phyloP scores from a whole-genome alignment of 1,140 invertebrate genomes.

The Ips nitidus region DNA sequence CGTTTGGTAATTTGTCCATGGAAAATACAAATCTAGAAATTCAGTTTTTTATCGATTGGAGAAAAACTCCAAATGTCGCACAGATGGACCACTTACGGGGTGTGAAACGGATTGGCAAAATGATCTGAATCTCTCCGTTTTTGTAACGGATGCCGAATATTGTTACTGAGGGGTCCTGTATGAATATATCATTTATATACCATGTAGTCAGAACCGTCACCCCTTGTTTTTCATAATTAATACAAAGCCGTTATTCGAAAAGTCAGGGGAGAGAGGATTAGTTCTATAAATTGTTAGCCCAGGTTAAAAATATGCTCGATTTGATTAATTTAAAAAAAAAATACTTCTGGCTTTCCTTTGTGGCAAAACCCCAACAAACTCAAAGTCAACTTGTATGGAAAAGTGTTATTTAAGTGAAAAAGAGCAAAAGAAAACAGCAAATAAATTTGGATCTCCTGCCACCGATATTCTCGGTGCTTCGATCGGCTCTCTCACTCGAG shows the following conservation, averaged over 20 bases:
- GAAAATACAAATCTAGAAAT: slow-evolving; percentile 7
- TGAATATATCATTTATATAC: slow-evolving; percentile 32
- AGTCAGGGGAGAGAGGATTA: too few relatives aligned
- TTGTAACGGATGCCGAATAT: slow-evolving; percentile 36
- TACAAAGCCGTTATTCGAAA: too few relatives aligned
- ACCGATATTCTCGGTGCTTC: slow-evolving; percentile 21
- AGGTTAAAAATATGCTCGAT: too few relatives aligned
- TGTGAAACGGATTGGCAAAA: slow-evolving; percentile 30
- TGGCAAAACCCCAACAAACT: too few relatives aligned
- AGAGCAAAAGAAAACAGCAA: neutral
- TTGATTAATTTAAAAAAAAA: too few relatives aligned
- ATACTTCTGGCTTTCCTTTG: too few relatives aligned
- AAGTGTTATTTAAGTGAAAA: too few relatives aligned
- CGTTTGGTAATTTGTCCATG: neutral
- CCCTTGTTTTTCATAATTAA: too few relatives aligned
- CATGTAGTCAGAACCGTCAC: neutral
- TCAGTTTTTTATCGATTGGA: slow-evolving; percentile 14
- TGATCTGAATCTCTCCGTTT: slow-evolving; percentile 32
- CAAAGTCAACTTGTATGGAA: too few relatives aligned
- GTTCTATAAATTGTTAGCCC: too few relatives aligned
- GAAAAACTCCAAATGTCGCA: slow-evolving; percentile 34
- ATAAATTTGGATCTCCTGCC: slow-evolving; percentile 8
- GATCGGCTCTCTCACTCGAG: slow-evolving; percentile 32
- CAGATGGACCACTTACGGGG: slow-evolving; percentile 23
- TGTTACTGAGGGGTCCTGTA: slow-evolving; percentile 28